phyloP scores from a whole-genome alignment of 92 coral and sea anemone species.

The Umimayanthus kanabou region DNA sequence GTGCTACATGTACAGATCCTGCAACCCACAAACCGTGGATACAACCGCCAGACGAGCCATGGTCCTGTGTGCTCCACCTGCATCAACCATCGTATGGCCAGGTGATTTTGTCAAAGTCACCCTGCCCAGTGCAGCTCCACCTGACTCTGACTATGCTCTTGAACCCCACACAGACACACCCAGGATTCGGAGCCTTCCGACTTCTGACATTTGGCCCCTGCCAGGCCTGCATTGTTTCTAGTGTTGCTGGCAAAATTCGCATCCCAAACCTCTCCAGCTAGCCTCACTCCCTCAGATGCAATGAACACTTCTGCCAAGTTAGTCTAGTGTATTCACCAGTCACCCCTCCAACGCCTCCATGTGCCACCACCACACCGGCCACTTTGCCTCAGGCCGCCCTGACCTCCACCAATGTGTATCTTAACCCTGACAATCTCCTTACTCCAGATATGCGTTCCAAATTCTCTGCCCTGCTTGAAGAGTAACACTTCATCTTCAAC shows the following conservation, averaged over 20 bases:
- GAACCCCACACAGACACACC: conserved; percentile 72
- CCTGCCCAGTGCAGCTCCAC: conserved; percentile 57
- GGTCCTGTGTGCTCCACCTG: conserved; percentile 51
- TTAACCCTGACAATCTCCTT: conserved; percentile 14
- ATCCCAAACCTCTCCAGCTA: neutral
- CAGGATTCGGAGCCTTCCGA: conserved; percentile 9
- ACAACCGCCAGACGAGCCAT: conserved; percentile 51
- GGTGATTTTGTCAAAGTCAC: conserved; percentile 65
- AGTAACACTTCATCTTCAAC: conserved; percentile 19
- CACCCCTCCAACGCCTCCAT: neutral
- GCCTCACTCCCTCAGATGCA: neutral
- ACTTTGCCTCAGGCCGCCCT: neutral
- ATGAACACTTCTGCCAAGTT: too few relatives aligned
- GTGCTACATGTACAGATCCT: conserved; percentile 40
- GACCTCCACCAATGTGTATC: conserved; percentile 8
- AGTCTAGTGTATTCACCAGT: neutral
- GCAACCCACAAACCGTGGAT: conserved; percentile 4
- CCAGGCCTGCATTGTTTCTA: conserved; percentile 47
- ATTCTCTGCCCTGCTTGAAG: conserved; percentile 24
- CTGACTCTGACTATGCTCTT: conserved; percentile 56
- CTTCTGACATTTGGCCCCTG: conserved; percentile 50
- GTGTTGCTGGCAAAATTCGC: conserved; percentile 52
- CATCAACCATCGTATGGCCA: conserved; percentile 57
- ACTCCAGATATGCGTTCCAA: neutral
- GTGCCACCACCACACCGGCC: neutral